These are phyloP conservation scores for Amphiprion clarkii DNA, from an alignment of 2,797 vertebrate genomes.

Conservation along the genomic window DNA sequence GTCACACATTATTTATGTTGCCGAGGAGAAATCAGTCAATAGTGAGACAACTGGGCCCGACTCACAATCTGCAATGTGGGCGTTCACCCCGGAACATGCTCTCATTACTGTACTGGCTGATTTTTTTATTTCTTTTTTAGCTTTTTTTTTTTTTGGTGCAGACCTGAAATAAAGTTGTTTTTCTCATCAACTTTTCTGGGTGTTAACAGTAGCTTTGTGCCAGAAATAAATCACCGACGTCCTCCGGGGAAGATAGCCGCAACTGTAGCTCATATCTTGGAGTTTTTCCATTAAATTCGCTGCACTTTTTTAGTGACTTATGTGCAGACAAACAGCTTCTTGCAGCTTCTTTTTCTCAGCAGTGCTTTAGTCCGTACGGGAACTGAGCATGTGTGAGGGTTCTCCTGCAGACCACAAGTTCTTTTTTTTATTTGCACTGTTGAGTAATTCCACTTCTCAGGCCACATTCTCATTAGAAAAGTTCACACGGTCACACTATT, in stretches of 20 bases:
- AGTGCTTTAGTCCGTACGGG: conserved; percentile 8
- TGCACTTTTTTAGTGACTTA: background rate
- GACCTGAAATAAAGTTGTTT: conserved; percentile 39
- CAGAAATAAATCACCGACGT: conserved; percentile 43
- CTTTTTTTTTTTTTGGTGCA: background rate
- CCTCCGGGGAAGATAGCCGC: conserved; percentile 22
- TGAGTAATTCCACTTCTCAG: background rate
- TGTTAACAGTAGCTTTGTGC: conserved; percentile 31
- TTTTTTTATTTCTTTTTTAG: background rate
- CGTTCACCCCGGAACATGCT: background rate
- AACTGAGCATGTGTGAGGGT: background rate
- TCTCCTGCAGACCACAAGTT: background rate
- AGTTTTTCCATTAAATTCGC: conserved; percentile 38
- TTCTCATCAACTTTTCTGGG: conserved; percentile 36
- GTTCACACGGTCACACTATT: too few species aligned
- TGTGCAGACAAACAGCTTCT: background rate
- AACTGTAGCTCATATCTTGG: conserved; percentile 19
- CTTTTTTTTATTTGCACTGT: background rate
- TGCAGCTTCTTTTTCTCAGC: conserved; percentile 20
- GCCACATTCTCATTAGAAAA: background rate
- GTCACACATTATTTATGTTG: conserved; percentile 35
- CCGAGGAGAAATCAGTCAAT: conserved; percentile 39
- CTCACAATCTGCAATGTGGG: conserved; percentile 16
- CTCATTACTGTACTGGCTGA: conserved; percentile 5
- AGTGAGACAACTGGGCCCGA: conserved; percentile 1